Percentiles rank a stretch among this genome's conserved stretches.
These are phyloP conservation scores for Chamaea fasciata DNA, from an alignment of 2,113 vertebrate genomes.

Conservation along the genomic window DNA sequence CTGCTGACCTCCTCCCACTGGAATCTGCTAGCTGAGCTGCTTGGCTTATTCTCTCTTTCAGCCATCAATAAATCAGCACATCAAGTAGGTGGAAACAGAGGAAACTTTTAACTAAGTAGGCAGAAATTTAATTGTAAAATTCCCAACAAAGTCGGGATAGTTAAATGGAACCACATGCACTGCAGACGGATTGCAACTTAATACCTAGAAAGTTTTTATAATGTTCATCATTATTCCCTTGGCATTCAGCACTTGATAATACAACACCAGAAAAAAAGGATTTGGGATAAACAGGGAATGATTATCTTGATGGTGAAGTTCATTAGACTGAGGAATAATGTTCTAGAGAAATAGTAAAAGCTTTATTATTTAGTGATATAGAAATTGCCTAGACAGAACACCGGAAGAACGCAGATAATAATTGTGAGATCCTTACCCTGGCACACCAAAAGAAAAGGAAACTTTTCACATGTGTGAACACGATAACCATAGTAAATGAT, in stretches of 20 bases:
- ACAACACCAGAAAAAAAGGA: background rate
- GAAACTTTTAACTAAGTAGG: background rate
- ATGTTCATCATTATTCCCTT: background rate
- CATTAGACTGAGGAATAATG: background rate
- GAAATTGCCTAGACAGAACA: background rate
- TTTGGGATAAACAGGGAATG: background rate
- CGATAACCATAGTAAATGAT: background rate
- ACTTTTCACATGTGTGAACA: background rate
- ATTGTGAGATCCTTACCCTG: background rate
- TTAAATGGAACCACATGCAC: background rate
- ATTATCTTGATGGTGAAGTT: background rate
- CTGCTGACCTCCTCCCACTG: background rate
- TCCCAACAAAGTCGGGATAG: background rate
- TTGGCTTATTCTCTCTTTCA: background rate
- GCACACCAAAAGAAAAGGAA: background rate
- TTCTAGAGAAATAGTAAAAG: background rate
- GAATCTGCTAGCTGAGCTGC: background rate
- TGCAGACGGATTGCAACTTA: background rate
- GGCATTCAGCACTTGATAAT: background rate
- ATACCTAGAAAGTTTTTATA: background rate
- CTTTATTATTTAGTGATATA: background rate
- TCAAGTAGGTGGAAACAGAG: background rate
- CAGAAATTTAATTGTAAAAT: background rate
- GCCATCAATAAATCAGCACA: background rate
- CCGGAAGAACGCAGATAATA: background rate